These are phyloP conservation scores for Chunga burmeisteri DNA, from an alignment of 2,113 vertebrate species.

Conservation along the genomic window DNA sequence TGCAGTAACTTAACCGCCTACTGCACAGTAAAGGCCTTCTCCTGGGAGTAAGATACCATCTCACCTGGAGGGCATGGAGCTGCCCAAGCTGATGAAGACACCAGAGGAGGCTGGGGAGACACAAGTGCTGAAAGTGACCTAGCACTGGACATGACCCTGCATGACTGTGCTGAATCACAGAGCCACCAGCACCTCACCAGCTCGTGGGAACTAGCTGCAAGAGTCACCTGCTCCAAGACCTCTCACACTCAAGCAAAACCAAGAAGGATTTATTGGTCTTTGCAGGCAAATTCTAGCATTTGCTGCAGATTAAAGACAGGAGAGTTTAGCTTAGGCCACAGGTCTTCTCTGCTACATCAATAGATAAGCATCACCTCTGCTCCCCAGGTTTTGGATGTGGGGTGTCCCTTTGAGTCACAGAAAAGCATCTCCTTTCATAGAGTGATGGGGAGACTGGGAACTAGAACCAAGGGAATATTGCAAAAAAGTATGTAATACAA, in stretches of 20 bases:
- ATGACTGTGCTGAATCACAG: not conserved
- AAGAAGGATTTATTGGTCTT: not conserved
- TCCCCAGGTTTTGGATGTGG: not conserved
- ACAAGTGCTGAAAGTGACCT: not conserved
- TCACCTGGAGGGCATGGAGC: not conserved
- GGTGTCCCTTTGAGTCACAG: not conserved
- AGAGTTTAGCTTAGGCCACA: not conserved
- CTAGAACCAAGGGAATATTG: not conserved
- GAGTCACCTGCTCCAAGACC: not conserved
- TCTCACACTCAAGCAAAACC: not conserved
- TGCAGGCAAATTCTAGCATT: not conserved
- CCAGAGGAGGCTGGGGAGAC: not conserved
- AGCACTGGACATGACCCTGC: not conserved
- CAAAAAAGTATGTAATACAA: not conserved
- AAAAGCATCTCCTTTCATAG: not conserved
- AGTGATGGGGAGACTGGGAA: not conserved
- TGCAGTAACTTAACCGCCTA: not conserved
- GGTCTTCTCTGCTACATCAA: not conserved
- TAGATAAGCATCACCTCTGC: not conserved
- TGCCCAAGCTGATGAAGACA: not conserved
- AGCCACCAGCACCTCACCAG: fast-evolving
- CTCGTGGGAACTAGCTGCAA: fast-evolving
- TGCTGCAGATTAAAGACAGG: not conserved
- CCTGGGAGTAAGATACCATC: fast-evolving
- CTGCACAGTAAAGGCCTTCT: not conserved